Evolutionary conservation across 2,888 invertebrate species (phyloP).

Genomic region (Drosophila aldrichi): DNA sequence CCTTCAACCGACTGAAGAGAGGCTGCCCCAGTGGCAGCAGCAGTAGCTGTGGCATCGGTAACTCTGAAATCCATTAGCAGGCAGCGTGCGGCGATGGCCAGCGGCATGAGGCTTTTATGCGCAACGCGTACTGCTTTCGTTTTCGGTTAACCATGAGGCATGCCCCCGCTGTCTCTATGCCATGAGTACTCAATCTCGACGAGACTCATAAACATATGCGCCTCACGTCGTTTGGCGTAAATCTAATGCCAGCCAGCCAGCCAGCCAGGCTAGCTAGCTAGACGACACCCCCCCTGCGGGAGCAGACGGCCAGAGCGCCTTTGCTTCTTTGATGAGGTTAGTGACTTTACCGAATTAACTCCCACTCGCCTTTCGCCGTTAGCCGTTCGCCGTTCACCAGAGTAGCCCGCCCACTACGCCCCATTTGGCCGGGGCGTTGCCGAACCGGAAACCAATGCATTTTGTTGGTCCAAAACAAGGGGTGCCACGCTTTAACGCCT

Average conservation of each 20-base stretch:
- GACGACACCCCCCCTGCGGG: slow-evolving; percentile 66
- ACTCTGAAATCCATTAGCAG: slow-evolving; percentile 77
- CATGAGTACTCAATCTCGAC: slow-evolving; percentile 75
- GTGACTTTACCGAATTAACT: slow-evolving; percentile 81
- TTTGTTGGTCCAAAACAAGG: slow-evolving; percentile 75
- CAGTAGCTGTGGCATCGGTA: slow-evolving; percentile 43
- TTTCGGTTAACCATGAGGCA: slow-evolving; percentile 83
- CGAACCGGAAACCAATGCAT: slow-evolving; percentile 83
- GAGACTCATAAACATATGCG: slow-evolving; percentile 84
- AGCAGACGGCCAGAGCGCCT: slow-evolving; percentile 62
- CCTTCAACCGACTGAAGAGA: slow-evolving; percentile 60
- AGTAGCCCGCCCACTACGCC: background rate
- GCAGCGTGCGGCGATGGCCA: slow-evolving; percentile 69
- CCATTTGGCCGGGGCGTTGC: slow-evolving; percentile 58
- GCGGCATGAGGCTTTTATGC: slow-evolving; percentile 79
- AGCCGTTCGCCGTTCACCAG: slow-evolving; percentile 32
- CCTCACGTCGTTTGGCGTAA: slow-evolving; percentile 84
- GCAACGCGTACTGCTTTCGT: slow-evolving; percentile 76
- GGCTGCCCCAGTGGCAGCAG: slow-evolving; percentile 17
- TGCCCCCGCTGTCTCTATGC: slow-evolving; percentile 57
- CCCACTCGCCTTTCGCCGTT: slow-evolving; percentile 53
- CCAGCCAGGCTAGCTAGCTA: slow-evolving; percentile 28
- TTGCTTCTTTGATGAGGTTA: slow-evolving; percentile 77
- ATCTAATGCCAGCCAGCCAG: slow-evolving; percentile 78
- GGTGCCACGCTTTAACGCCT: slow-evolving; percentile 85